phyloP scores from a whole-genome alignment of 2,797 vertebrate species.

The Liparis tanakae region DNA sequence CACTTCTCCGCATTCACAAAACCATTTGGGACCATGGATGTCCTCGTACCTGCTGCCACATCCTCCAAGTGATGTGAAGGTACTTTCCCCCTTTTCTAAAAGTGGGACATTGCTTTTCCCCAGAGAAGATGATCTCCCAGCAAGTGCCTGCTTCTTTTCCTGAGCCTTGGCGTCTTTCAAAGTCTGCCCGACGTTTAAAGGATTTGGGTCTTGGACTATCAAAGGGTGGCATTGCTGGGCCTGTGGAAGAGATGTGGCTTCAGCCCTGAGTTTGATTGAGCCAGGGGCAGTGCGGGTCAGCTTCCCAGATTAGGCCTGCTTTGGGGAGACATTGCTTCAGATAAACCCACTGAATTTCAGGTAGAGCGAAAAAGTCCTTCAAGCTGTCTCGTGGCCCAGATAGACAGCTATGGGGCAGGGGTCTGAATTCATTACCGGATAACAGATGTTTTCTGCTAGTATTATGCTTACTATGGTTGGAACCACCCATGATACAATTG shows the following conservation, averaged over 20 bases:
- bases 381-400: slow-evolving; percentile 62
- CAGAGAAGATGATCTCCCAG: slow-evolving; percentile 66
- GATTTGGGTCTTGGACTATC: slow-evolving; percentile 70
- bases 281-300: slow-evolving; percentile 65
- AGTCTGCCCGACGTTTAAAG: slow-evolving; percentile 71
- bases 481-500: slow-evolving; percentile 28
- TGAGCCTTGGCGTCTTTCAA: slow-evolving; percentile 71
- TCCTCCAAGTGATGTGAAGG: slow-evolving; percentile 60
- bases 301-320: slow-evolving; percentile 66
- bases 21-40: slow-evolving; percentile 64
- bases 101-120: slow-evolving; percentile 71
- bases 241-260: slow-evolving; percentile 66
- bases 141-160: slow-evolving; percentile 58
- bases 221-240: slow-evolving; percentile 65
- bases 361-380: slow-evolving; percentile 63
- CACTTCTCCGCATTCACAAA: slow-evolving; percentile 48
- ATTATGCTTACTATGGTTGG: slow-evolving; percentile 45
- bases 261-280: slow-evolving; percentile 65
- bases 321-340: slow-evolving; percentile 57
- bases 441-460: slow-evolving; percentile 59
- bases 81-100: slow-evolving; percentile 50
- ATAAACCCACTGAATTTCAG: slow-evolving; percentile 66
- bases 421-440: slow-evolving; percentile 60
- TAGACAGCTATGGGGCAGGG: slow-evolving; percentile 53
- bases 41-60: slow-evolving; percentile 68